Base-by-base conservation (phyloP, 2,888 invertebrate species). In the Antheraea yamamai region DNA sequence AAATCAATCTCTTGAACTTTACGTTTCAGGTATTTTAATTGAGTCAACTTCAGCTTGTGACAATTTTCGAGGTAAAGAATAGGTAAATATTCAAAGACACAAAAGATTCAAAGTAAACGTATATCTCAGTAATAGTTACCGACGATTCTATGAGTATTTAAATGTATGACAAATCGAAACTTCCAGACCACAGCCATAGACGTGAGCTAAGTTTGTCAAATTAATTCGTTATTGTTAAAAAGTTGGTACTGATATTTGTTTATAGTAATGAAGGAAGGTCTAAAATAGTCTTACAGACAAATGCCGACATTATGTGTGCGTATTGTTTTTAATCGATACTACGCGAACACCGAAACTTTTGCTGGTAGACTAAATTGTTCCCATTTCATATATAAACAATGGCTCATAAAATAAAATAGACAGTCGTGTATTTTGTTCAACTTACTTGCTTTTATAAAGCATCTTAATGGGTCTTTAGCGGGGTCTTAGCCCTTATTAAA, bases 201-300 rank as follows among this genome's bases (percentile, higher is more conserved):
- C 12, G 26, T 64, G 14, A 64, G 6, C 14, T 30, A 12, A 66
- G 14, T 8, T 30, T 66, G 64, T 66, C 30, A 66, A 66, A 66
- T 66, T 66, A 16, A 66, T 66, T 66, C 64, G 64, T 66, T 66
- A 66, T 66, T 66, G 30, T 66, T 66, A 30, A 14, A 66, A 66
- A 66, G 16, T 30, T 6, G 23, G 4, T 26, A 66, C 26, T 66
- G 16, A 66, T 26, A 66, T 66, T 66, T 6, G 26, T 66, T 16
- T 66, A 30, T 66, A 66, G 26, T 30, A 30, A 66, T 66, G 64
- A 66, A 66, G 64, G 64, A 66, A 30, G 64, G 26, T 66, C 64
- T 30, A 66, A 66, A 66, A 66, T 30, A 66, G 64, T 66, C 30
- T 16, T 26, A 66, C 30, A 66, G 30, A 16, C 64, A 66, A 30